phyloP scores from a whole-genome alignment of 1,140 invertebrate genomes.

The Tenebrio molitor region DNA sequence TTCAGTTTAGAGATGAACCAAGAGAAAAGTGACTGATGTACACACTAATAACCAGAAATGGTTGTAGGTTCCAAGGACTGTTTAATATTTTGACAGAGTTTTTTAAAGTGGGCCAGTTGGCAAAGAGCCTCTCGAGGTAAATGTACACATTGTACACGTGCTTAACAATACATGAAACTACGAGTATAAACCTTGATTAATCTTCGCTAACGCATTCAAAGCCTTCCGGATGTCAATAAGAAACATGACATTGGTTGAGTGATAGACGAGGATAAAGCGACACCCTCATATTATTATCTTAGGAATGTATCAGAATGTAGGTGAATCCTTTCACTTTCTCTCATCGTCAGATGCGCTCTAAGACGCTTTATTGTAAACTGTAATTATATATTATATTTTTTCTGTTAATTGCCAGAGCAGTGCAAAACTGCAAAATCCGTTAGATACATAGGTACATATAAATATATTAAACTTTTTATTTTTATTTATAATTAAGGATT shows the following conservation, averaged over 20 bases:
- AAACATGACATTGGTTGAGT: conserved; percentile 21
- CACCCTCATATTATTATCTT: conserved; percentile 8
- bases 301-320: conserved; percentile 37
- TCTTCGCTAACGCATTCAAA: too few species aligned
- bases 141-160: neutral
- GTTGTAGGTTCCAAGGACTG: conserved; percentile 13
- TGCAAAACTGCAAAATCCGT: too few species aligned
- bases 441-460: too few species aligned
- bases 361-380: too few species aligned
- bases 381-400: too few species aligned
- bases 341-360: too few species aligned
- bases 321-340: conserved; percentile 28
- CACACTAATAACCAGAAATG: conserved; percentile 27
- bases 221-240: neutral
- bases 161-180: neutral
- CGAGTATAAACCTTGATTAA: too few species aligned
- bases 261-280: conserved; percentile 17
- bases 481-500: too few species aligned
- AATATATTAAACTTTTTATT: too few species aligned
- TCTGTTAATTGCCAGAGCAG: too few species aligned
- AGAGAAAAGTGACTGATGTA: conserved; percentile 9
- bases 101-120: conserved; percentile 5
- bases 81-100: conserved; percentile 16
- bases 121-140: neutral
- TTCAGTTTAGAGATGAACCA: neutral